Base-by-base conservation (phyloP, 1,140 invertebrate species). In the Scaptomyza graminum region DNA sequence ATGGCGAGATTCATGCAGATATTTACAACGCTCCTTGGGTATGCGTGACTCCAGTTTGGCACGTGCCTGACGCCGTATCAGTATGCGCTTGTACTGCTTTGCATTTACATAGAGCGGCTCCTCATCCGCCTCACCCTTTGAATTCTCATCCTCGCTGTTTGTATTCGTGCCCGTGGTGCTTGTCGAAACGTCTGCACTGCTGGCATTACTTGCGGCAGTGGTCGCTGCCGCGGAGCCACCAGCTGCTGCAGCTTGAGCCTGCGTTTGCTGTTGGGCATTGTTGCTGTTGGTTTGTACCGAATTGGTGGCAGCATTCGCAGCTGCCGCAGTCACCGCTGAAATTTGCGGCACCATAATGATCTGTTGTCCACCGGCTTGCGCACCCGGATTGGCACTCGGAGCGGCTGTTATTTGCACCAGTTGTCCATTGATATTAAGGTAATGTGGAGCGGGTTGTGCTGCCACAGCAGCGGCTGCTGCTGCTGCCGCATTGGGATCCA, bases 71-170 rank as follows among this genome's bases (percentile, higher is more conserved):
- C 98, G 92, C 69, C 98, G 93, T 90, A 98, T 98, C 6, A 99
- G 93, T 85, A 99, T 99, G 63, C 97, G 93, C 87, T 97, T 96
- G 92, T 99, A 99, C 90, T 99, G 99, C 68, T 92, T 98, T n/a
- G 98, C 98, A 94, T 99, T 99, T 0, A 99, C 99, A 92, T 99
- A 99, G 6, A 99, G 97, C 88, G 99, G 97, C 91, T 98, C 97
- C 92, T 98, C 96, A 12, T 97, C 93, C 60, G 97, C 93, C 91
- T 96, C 96, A 1, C 95, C 94, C 89, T 88, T 89, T 41, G 72
- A 81, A 50, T 82, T 87, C 56, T 90, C 89, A 46, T 90, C 79
- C 49, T 77, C 84, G 66, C 76, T 88, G 62, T 82, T 76, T 1
- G 88, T 82, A 52, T 82, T 82, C 2, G 87, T 82, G 2, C 90